Evolutionary conservation across 2,113 vertebrate species (phyloP).

Genomic region (Glaucidium brasilianum): DNA sequence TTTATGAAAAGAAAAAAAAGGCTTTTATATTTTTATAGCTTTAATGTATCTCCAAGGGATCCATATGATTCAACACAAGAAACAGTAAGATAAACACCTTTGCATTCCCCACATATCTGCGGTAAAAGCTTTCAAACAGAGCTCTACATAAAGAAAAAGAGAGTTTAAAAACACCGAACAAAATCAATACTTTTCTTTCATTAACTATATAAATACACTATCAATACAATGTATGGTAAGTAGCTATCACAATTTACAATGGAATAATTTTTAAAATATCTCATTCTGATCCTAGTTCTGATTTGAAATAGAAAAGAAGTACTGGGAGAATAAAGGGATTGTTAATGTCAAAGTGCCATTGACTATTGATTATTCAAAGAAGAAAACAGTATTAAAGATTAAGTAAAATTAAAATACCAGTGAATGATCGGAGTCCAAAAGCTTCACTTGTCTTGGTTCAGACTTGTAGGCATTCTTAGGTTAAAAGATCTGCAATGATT

Average conservation of each 20-base stretch:
- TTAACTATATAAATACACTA: neutral
- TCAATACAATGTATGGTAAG: neutral
- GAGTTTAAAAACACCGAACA: neutral
- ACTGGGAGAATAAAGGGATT: neutral
- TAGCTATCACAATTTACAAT: neutral
- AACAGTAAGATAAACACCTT: neutral
- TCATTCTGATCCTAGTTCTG: neutral
- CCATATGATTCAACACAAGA: neutral
- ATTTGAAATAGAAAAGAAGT: neutral
- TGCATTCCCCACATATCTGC: neutral
- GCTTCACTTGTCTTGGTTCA: neutral
- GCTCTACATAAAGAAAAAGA: neutral
- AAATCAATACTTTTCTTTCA: constrained; percentile 11
- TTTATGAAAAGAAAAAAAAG: neutral
- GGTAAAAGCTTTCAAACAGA: neutral
- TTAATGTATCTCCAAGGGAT: neutral
- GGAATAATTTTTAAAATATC: neutral
- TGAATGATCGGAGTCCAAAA: neutral
- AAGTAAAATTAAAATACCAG: neutral
- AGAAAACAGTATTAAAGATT: neutral
- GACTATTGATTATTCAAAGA: neutral
- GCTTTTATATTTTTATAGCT: neutral
- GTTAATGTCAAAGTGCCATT: neutral
- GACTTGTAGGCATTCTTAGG: neutral
- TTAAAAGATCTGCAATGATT: neutral